A percentile compares a stretch with the other conserved stretches of the same genome.
Conservation (phyloP, 2,113 vertebrate species). For the Sarotherodon lohbergeri region DNA sequence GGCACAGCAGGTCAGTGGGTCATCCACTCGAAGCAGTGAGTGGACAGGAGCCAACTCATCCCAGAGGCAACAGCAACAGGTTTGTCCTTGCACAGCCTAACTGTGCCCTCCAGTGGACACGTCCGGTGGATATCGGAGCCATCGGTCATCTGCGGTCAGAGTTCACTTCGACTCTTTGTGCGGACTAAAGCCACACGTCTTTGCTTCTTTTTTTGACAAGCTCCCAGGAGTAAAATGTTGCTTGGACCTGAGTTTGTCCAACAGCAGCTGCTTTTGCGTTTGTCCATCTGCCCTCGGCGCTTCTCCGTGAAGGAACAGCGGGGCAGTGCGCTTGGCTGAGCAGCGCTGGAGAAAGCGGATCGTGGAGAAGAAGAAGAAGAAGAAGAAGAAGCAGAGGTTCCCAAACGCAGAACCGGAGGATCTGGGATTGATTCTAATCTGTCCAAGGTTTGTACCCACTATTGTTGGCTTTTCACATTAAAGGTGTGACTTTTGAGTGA, state of each 20-base stretch:
- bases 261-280: not conserved
- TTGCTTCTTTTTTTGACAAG: not conserved
- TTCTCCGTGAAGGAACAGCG: not conserved
- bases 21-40: not conserved
- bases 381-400: not conserved
- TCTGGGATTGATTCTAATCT: not conserved
- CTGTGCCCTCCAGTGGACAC: constrained; percentile 51
- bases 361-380: not conserved
- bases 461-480: not conserved
- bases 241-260: not conserved
- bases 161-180: not conserved
- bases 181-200: not conserved
- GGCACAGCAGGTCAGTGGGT: constrained; percentile 3
- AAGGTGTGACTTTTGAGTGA: not conserved
- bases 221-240: not conserved
- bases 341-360: not conserved
- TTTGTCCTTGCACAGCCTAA: not conserved
- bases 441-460: constrained; percentile 6
- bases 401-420: not conserved
- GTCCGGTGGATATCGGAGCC: not conserved
- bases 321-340: constrained; percentile 4
- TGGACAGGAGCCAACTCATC: not conserved
- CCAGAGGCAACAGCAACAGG: not conserved
- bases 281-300: not conserved
- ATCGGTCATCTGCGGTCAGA: not conserved